Evolutionary conservation across 2,888 invertebrate genomes (phyloP), one percentile per base, ranked within the genome.

Genomic region (Scaptomyza tumidula): DNA sequence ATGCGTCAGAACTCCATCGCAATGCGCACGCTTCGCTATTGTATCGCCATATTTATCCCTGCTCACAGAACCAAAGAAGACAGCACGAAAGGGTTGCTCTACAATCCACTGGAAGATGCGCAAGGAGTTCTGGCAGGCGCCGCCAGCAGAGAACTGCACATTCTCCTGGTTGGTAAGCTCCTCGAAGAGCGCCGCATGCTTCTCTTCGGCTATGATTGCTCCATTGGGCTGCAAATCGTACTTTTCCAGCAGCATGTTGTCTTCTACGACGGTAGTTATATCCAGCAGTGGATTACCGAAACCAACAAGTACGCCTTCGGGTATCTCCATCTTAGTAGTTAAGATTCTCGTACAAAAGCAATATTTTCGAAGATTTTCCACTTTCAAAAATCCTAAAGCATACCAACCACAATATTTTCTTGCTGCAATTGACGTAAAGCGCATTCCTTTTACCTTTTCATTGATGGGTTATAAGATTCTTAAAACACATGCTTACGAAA

Each of bases 291-390:
- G 89, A 59, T 89, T 85, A 6, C 89, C 85, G 6, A 89, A 86
- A 3, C 85, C 89, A 44, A 85, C 43, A 0, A 85, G 24, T 0
- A 75, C 6, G n/a, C 71, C 80, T 44, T 75, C 67, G 0, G 74
- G 57, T 0, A 89, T 1, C 2, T 82, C 75, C 71, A 79, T 80
- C 31, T 41, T 63, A 6, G 16, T 98, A 3, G 3, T 13, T n/a
- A n/a, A 16, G 13, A 3, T 11, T 19, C 5, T 10, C 14, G 31
- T 13, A 13, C n/a, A 31, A 5, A 7, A 41, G 2, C 14, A 41
- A 5, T 44, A 33, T 33, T 11, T 14, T 33, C 33, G 54, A 55
- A 10, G 31, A 7, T 7, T 53, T 16, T 14, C 6, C 1, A 11
- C 31, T 11, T 55, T 33, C 31, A 7, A 14, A 9, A 27, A 5